Base-by-base conservation (phyloP, 2,113 vertebrate genomes). In the Gavia stellata region DNA sequence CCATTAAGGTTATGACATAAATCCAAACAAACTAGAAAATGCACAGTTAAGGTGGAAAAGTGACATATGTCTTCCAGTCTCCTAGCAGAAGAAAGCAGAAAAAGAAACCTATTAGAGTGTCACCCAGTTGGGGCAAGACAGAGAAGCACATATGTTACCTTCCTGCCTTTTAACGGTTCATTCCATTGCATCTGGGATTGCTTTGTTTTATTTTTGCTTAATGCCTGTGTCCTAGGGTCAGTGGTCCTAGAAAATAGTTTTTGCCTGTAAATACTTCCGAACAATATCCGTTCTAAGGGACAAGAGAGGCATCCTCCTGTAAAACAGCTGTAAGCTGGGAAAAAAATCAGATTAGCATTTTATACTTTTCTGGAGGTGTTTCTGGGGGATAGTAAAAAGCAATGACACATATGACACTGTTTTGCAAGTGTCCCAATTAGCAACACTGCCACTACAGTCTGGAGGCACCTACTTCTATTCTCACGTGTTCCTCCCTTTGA, bases 11-110 rank as follows among this genome's bases (percentile, higher is more conserved):
- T 93, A 97, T 96, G 97, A 98, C 97, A 98, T 98, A 98, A 98
- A 98, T 98, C 98, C 97, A 98, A 98, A 98, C 98, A 98, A 98
- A 98, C 97, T 97, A 98, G 98, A 97, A 98, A 98, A 98, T 96
- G 94, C 92, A 98, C 97, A 92, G 89, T 97, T 97, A 98, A 98
- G 98, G 98, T 98, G 78, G 91, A 91, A 98, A 98, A 98, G 96
- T 97, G 98, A 97, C 97, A 97, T 98, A 97, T 95, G 97, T 98
- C 98, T 98, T 98, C 97, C 70, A 96, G 89, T 94, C 84, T 97
- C 93, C 92, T 71, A 88, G 90, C 70, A 95, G 81, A 97, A 96
- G 79, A 84, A 92, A 72, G 71, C 92, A 83, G 72, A 97, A 95
- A 92, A 81, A 96, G 95, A 96, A 97, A 96, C 81, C 81, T 95